phyloP scores from a whole-genome alignment of 53 echinoderm and acorn worm genomes.

The Luidia sarsii region DNA sequence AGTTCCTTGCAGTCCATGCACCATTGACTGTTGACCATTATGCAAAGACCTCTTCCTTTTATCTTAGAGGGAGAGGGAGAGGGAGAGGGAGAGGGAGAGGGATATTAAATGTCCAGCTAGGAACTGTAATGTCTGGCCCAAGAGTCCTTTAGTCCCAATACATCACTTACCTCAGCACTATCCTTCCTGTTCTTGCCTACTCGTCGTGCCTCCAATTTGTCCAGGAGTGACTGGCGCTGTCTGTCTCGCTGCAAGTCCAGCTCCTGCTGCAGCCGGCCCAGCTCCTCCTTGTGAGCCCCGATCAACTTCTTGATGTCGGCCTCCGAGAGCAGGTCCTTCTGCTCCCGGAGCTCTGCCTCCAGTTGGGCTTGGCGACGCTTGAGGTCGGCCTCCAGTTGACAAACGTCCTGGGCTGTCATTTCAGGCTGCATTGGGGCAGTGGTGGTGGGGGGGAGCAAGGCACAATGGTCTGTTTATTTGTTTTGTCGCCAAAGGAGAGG shows the following conservation, averaged over 20 bases:
- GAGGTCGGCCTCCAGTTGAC: slow-evolving; percentile 40
- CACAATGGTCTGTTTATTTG: no score
- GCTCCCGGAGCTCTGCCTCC: slow-evolving; percentile 54
- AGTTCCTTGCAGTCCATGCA: no score
- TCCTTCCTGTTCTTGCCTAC: slow-evolving; percentile 46
- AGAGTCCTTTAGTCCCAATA: no score
- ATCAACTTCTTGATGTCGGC: slow-evolving; percentile 69
- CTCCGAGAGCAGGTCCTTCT: slow-evolving; percentile 54
- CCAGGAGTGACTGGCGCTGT: slow-evolving; percentile 79
- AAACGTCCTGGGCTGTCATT: slow-evolving; percentile 45
- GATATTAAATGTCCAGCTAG: no score
- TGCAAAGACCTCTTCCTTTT: no score
- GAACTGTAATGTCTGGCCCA: no score
- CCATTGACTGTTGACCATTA: no score
- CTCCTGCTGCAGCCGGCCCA: slow-evolving; percentile 41
- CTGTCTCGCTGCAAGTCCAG: slow-evolving; percentile 59
- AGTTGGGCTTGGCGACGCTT: slow-evolving; percentile 51
- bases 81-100: no score
- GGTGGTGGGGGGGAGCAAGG: no score
- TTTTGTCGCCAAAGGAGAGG: no score
- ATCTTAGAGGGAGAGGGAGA: no score
- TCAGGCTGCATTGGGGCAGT: slow-evolving; percentile 22
- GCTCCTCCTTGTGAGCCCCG: slow-evolving; percentile 48
- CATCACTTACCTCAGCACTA: slow-evolving; percentile 36
- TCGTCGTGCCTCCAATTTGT: slow-evolving; percentile 81